Conservation (phyloP, 1,140 invertebrate species). For the Caenorhabditis tropicalis region DNA sequence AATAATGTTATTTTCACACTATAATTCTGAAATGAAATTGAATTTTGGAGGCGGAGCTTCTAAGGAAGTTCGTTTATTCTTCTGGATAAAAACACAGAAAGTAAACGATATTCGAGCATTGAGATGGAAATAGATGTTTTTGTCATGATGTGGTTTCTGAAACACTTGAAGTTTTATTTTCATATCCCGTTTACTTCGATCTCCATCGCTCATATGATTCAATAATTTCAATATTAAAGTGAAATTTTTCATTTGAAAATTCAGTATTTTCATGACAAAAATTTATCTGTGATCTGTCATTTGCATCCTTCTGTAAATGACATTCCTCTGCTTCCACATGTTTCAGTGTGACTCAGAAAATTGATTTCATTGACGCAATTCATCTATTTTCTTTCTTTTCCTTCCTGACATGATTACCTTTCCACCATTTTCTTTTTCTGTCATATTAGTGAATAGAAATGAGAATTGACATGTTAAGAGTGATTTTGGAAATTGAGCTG, state of each 20-base stretch:
- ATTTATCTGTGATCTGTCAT: not conserved
- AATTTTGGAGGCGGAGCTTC: not conserved
- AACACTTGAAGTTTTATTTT: too few species aligned
- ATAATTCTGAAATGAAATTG: not conserved
- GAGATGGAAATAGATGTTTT: too few species aligned
- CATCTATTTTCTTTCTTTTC: not conserved
- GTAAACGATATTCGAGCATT: too few species aligned
- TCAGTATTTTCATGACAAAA: not conserved
- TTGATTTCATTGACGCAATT: constrained; percentile 26
- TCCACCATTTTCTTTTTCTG: not conserved
- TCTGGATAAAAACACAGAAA: too few species aligned
- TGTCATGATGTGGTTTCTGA: too few species aligned
- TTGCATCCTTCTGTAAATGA: not conserved
- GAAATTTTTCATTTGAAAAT: too few species aligned
- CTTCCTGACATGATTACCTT: not conserved
- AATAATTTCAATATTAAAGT: too few species aligned
- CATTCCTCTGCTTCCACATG: not conserved
- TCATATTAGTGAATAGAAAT: not conserved
- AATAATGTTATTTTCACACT: not conserved
- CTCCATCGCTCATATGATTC: too few species aligned
- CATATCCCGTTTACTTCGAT: too few species aligned
- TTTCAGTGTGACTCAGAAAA: constrained; percentile 11
- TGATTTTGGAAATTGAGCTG: not conserved
- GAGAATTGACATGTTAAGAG: constrained; percentile 17
- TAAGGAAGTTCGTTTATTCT: not conserved